Percentiles rank a stretch among this genome's conserved stretches.
Evolutionary conservation across 2,797 vertebrate species (phyloP).

Genomic region (Spinus pinus): DNA sequence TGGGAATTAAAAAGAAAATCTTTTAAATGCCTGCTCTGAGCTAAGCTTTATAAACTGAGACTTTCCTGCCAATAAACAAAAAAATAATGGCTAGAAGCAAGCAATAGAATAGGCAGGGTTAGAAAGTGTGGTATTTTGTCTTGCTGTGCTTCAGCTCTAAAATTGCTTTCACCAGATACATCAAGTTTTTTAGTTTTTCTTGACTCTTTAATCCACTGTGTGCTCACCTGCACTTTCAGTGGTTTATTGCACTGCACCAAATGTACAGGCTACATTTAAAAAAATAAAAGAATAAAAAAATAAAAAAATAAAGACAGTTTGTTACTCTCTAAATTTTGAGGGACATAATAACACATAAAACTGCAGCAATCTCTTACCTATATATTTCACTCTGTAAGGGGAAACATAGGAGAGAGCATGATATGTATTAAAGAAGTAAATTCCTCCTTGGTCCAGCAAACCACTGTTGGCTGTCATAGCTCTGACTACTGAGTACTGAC

Average conservation of each 20-base stretch:
- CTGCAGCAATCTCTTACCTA: constrained; percentile 52
- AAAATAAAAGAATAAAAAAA: too few relatives aligned
- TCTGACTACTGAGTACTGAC: constrained; percentile 35
- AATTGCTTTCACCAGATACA: constrained; percentile 62
- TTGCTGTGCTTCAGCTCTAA: constrained; percentile 43
- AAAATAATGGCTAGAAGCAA: constrained; percentile 22
- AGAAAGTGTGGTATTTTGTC: constrained; percentile 63
- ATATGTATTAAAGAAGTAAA: constrained; percentile 74
- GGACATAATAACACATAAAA: constrained; percentile 61
- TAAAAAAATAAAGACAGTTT: constrained; percentile 77
- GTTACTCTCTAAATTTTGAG: constrained; percentile 75
- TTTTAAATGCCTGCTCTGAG: constrained; percentile 57
- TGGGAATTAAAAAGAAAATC: not conserved
- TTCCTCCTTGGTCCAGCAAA: constrained; percentile 75
- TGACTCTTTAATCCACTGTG: constrained; percentile 64
- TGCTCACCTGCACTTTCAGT: constrained; percentile 61
- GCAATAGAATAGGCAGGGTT: constrained; percentile 39
- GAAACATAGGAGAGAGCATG: constrained; percentile 73
- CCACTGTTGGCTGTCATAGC: constrained; percentile 61
- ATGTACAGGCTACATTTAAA: constrained; percentile 61
- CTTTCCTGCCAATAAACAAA: constrained; percentile 67
- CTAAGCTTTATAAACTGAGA: constrained; percentile 56
- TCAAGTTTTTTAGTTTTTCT: constrained; percentile 58
- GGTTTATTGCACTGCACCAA: constrained; percentile 71
- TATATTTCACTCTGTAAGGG: constrained; percentile 73